Evolutionary conservation across 2,113 vertebrate species (phyloP), one percentile per base, ranked within the genome.

Genomic region (Emydocephalus ijimae): DNA sequence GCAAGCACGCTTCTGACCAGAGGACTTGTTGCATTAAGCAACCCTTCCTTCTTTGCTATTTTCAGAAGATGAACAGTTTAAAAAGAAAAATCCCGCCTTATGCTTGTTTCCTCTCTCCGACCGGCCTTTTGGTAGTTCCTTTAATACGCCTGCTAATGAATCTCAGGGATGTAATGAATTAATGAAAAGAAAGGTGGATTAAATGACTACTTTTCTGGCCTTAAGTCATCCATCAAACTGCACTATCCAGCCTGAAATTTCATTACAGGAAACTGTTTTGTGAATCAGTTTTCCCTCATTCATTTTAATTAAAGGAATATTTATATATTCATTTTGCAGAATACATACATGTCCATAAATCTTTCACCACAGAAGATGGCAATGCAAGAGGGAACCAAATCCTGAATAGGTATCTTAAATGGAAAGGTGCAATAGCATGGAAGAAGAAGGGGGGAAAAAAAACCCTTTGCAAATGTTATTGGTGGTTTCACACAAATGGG

Each of bases 191-290:
- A 90, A 74, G 59, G 11, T 61, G 34, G 91, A 91, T 92, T 91
- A 92, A 92, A 91, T 88, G 92, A 61, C 81, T 91, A 18, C 3
- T 54, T 10, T 91, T 92, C 39, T 95, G 3, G 11, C 4, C 45
- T n/a, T 56, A 94, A 92, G 55, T 91, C 91, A 61, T 91, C 57
- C 94, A 92, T 89, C 34, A 91, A 92, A n/a, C 48, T 94, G 69
- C 34, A 91, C 59, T 18, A 45, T 45, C 18, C 1, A 93, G 92
- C 3, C 18, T 55, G 43, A 92, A 29, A 89, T 11, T 90, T 20
- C 81, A 85, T 94, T 91, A 93, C 0, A 0, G 69, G n/a, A 89
- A 95, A 91, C 0, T 0, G 0, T 90, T 92, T 92, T 56, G 11
- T 88, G 74, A 74, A 85, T 89, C 24, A 94, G 15, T 2, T 8